Conservation (phyloP, 2,797 vertebrate species). For the Chrosomus eos region DNA sequence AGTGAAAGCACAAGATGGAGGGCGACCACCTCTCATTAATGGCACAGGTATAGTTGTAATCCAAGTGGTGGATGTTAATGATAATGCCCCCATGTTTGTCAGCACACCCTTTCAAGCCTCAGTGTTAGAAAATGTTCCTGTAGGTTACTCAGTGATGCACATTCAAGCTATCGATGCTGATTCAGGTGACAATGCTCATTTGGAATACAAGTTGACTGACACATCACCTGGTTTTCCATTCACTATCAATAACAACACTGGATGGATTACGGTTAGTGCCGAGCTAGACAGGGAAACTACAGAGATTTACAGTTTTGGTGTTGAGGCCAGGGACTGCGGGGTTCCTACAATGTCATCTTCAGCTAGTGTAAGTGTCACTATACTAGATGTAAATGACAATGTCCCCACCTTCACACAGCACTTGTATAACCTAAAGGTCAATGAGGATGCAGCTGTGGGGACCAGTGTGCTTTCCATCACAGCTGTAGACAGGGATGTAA, state of each 20-base stretch:
- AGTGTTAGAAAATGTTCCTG: conserved; percentile 83
- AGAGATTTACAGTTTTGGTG: conserved; percentile 84
- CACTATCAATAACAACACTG: conserved; percentile 86
- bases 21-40: conserved; percentile 86
- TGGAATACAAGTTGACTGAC: conserved; percentile 84
- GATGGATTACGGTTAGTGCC: conserved; percentile 83
- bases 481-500: conserved; percentile 84
- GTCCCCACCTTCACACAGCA: conserved; percentile 85
- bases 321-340: conserved; percentile 86
- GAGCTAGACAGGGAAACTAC: conserved; percentile 86
- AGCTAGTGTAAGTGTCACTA: conserved; percentile 84
- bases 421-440: conserved; percentile 83
- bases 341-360: conserved; percentile 84
- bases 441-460: conserved; percentile 85
- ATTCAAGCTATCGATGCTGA: conserved; percentile 89
- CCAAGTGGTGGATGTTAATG: conserved; percentile 87
- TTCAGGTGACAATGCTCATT: conserved; percentile 82
- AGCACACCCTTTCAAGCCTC: conserved; percentile 89
- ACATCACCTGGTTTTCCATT: conserved; percentile 80
- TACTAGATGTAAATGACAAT: conserved; percentile 88
- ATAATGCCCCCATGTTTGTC: conserved; percentile 89
- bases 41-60: conserved; percentile 85
- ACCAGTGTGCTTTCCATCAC: conserved; percentile 84
- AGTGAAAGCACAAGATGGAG: conserved; percentile 88
- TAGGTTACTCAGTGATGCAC: conserved; percentile 85